Conservation (phyloP, 2,113 vertebrate species). For the Morone saxatilis region DNA sequence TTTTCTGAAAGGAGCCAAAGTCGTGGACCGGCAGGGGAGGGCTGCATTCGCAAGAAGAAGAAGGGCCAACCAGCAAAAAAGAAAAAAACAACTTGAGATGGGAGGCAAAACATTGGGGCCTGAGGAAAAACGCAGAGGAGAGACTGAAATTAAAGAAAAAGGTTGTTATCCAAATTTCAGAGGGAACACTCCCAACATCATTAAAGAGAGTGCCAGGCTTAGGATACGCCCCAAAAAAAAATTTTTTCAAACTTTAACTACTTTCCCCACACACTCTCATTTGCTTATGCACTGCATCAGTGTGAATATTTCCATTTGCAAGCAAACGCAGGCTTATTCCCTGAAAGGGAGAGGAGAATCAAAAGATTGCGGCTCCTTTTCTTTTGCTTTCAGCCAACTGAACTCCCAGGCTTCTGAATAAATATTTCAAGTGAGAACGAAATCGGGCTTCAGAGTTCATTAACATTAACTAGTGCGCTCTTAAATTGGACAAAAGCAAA, state of each 20-base stretch:
- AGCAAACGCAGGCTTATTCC: constrained; percentile 37
- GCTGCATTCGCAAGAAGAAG: too few relatives aligned
- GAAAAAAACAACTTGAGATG: too few relatives aligned
- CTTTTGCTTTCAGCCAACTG: constrained; percentile 26
- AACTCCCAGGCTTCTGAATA: constrained; percentile 44
- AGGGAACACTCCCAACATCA: constrained; percentile 52
- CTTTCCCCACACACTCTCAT: constrained; percentile 43
- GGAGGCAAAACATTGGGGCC: too few relatives aligned
- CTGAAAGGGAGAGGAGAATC: constrained; percentile 34
- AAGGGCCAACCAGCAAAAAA: too few relatives aligned
- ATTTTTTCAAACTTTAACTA: constrained; percentile 74
- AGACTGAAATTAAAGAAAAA: constrained; percentile 4
- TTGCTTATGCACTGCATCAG: constrained; percentile 55
- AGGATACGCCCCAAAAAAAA: constrained; percentile 53
- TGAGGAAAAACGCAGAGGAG: background rate
- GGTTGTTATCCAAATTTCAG: constrained; percentile 37
- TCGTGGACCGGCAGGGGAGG: too few relatives aligned
- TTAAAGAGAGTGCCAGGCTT: constrained; percentile 58
- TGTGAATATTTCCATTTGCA: constrained; percentile 70
- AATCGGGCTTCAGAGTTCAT: constrained; percentile 34
- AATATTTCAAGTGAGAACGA: constrained; percentile 52
- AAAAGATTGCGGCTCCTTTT: background rate
- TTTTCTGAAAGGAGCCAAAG: too few relatives aligned
- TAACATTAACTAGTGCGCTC: constrained; percentile 42
- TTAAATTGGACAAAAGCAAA: constrained; percentile 47